Percentiles rank a stretch among this genome's conserved stretches.
Conservation (phyloP, 2,888 invertebrate genomes). For the Cryptophagus acutangulus region DNA sequence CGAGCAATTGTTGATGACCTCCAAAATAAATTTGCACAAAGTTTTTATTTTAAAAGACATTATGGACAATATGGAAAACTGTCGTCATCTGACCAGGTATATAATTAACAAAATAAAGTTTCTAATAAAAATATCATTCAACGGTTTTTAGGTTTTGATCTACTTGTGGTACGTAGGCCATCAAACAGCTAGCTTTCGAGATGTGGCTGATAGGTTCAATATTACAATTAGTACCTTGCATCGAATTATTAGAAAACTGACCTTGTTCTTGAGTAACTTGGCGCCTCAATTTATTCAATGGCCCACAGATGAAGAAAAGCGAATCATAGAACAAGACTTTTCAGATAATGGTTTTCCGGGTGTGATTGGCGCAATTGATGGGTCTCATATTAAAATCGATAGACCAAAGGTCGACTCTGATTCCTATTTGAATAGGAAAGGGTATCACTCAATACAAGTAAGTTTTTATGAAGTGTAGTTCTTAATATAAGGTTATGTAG, state of each 20-base stretch:
- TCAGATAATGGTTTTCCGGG: constrained; percentile 17
- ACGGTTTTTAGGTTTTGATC: too few species aligned
- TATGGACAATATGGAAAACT: too few species aligned
- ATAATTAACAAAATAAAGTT: too few species aligned
- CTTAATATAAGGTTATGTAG: too few species aligned
- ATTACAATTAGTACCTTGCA: constrained; percentile 13
- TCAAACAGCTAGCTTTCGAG: constrained; percentile 15
- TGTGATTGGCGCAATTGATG: constrained; percentile 18
- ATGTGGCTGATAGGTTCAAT: constrained; percentile 15
- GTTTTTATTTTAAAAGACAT: too few species aligned
- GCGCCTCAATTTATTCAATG: constrained; percentile 13
- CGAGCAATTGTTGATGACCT: too few species aligned
- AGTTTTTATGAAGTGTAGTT: too few species aligned
- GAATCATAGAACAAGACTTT: constrained; percentile 13
- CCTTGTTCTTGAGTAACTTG: constrained; percentile 15
- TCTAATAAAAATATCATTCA: too few species aligned
- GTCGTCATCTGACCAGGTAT: too few species aligned
- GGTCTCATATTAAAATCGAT: constrained; percentile 16
- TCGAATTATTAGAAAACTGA: constrained; percentile 10
- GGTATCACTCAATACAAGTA: constrained; percentile 15
- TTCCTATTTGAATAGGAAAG: constrained; percentile 18
- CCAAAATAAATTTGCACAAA: too few species aligned
- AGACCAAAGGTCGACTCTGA: constrained; percentile 16
- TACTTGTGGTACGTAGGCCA: constrained; percentile 15
- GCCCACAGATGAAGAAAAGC: constrained; percentile 17